Evolutionary conservation across 2,797 vertebrate species (phyloP).

Genomic region (Pangasius djambal): DNA sequence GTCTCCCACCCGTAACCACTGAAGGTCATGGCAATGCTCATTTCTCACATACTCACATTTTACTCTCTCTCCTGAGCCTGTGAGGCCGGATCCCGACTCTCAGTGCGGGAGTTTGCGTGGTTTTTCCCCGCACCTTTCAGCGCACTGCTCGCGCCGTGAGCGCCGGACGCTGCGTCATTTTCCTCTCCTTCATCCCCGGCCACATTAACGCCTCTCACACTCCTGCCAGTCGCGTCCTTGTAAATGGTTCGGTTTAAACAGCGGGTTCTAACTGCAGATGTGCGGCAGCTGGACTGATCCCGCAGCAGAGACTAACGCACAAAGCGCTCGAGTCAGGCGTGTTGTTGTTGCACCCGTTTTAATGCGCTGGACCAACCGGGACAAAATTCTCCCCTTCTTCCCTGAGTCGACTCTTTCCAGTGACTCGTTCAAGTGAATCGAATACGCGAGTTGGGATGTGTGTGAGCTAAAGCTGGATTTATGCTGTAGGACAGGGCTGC

Average conservation of each 20-base stretch:
- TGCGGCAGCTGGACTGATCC: neutral
- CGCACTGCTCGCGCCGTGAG: neutral
- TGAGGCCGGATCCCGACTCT: neutral
- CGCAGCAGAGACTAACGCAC: neutral
- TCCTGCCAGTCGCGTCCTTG: neutral
- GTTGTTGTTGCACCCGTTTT: neutral
- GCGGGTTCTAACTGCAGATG: too few species aligned
- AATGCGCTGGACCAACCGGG: conserved; percentile 5
- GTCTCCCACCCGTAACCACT: neutral
- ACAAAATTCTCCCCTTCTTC: neutral
- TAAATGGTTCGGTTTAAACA: neutral
- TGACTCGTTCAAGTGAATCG: conserved; percentile 6
- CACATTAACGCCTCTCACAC: too few species aligned
- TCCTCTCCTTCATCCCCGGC: neutral
- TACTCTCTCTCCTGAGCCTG: too few species aligned
- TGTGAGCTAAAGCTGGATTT: neutral
- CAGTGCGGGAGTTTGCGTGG: neutral
- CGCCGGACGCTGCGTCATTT: conserved; percentile 21
- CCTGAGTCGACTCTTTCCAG: neutral
- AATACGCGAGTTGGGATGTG: neutral
- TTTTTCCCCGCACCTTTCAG: neutral
- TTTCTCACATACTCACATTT: conserved; percentile 1
- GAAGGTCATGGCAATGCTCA: neutral
- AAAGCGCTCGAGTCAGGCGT: neutral
- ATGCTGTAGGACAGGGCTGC: neutral